phyloP scores from a whole-genome alignment of 2,797 vertebrate species.

The Esox lucius region DNA sequence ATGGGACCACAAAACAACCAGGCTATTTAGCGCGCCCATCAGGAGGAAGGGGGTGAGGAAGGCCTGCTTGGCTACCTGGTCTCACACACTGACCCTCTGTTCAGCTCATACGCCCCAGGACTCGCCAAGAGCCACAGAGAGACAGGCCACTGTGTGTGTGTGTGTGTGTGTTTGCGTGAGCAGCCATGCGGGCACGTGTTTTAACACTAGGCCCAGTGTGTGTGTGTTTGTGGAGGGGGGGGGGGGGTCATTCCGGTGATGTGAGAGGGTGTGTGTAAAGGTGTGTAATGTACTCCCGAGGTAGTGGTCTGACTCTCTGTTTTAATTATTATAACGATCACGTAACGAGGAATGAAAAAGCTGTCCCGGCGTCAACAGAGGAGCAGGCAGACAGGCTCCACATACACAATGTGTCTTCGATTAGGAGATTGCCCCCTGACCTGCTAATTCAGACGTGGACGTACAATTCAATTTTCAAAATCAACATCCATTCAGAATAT shows the following conservation, averaged over 20 bases:
- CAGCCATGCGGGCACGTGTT: background rate
- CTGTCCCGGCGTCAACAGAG: conserved; percentile 15
- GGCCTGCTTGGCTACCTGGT: conserved; percentile 49
- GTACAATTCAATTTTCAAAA: too few relatives aligned
- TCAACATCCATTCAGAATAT: too few relatives aligned
- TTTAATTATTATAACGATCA: conserved; percentile 41
- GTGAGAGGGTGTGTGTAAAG: background rate
- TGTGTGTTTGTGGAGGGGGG: conserved; percentile 1
- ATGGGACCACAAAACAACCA: conserved; percentile 48
- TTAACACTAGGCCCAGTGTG: too few relatives aligned
- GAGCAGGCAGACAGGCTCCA: conserved; percentile 18
- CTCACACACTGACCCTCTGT: conserved; percentile 64
- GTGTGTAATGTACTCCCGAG: conserved; percentile 15
- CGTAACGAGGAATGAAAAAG: conserved; percentile 35
- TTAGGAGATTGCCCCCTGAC: conserved; percentile 9
- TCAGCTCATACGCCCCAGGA: conserved; percentile 39
- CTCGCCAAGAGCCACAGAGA: conserved; percentile 42
- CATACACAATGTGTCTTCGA: conserved; percentile 16
- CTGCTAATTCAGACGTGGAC: too few relatives aligned
- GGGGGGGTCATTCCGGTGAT: too few relatives aligned
- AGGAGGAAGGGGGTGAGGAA: conserved; percentile 32
- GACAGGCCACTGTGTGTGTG: conserved; percentile 56
- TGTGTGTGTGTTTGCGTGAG: background rate
- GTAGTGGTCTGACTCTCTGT: conserved; percentile 31
- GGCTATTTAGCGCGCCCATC: conserved; percentile 61